Evolutionary conservation across 2,113 vertebrate genomes (phyloP).

Genomic region (Eleginops maclovinus): DNA sequence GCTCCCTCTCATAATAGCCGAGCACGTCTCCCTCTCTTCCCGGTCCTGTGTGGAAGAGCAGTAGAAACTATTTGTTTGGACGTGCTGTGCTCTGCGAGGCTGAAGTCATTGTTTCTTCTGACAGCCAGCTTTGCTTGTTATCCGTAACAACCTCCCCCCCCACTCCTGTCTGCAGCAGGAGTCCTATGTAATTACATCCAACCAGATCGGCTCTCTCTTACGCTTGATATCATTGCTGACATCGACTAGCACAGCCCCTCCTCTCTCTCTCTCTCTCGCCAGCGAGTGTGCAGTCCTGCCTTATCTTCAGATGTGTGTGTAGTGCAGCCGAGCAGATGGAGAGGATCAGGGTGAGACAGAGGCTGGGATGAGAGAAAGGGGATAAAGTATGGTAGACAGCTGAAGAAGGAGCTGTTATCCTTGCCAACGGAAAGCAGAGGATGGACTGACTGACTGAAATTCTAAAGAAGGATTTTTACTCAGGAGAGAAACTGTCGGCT

Average conservation of each 20-base stretch:
- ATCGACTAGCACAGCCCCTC: slow-evolving; percentile 66
- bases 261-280: slow-evolving; percentile 14
- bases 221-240: slow-evolving; percentile 78
- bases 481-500: slow-evolving; percentile 41
- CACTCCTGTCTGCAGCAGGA: slow-evolving; percentile 67
- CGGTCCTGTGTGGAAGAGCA: slow-evolving; percentile 2
- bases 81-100: slow-evolving; percentile 25
- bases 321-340: slow-evolving; percentile 55
- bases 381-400: slow-evolving; percentile 33
- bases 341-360: slow-evolving; percentile 24
- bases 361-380: slow-evolving; percentile 37
- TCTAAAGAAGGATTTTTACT: slow-evolving; percentile 24
- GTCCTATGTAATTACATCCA: slow-evolving; percentile 76
- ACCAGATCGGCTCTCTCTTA: slow-evolving; percentile 56
- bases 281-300: slow-evolving; percentile 53
- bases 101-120: slow-evolving; percentile 59
- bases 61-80: slow-evolving; percentile 44
- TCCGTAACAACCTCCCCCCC: slow-evolving; percentile 34
- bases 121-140: slow-evolving; percentile 63
- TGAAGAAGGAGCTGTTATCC: slow-evolving; percentile 33
- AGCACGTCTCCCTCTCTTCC: slow-evolving; percentile 11
- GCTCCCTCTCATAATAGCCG: slow-evolving; percentile 7
- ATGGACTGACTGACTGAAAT: slow-evolving; percentile 28
- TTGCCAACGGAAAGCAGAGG: neutral
- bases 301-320: slow-evolving; percentile 55